Percentiles rank a stretch among this genome's conserved stretches.
Conservation (phyloP, 2,888 invertebrate species). For the Eilema depressum region DNA sequence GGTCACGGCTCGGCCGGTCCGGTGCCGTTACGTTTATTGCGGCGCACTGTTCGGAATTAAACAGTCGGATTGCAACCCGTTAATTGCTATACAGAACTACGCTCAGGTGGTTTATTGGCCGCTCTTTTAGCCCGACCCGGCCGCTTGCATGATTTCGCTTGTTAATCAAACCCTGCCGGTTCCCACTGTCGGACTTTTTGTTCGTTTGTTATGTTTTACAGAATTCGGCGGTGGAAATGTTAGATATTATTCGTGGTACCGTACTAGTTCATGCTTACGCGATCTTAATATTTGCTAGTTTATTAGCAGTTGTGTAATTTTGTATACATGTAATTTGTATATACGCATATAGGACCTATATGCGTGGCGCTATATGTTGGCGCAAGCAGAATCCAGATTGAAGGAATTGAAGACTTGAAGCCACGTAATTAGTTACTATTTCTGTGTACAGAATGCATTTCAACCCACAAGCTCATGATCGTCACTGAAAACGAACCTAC, state of each 20-base stretch:
- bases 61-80: constrained; percentile 80
- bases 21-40: constrained; percentile 79
- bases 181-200: constrained; percentile 19
- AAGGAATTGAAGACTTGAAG: too few species aligned
- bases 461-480: background rate
- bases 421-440: too few species aligned
- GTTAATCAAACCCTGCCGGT: constrained; percentile 40
- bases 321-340: background rate
- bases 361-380: too few species aligned
- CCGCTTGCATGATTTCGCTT: constrained; percentile 59
- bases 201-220: constrained; percentile 10
- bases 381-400: too few species aligned
- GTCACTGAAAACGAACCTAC: background rate
- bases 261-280: background rate
- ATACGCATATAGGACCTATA: too few species aligned
- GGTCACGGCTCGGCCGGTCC: constrained; percentile 59
- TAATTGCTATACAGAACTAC: constrained; percentile 82
- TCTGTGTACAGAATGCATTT: background rate
- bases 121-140: constrained; percentile 57
- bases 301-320: background rate
- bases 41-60: constrained; percentile 80
- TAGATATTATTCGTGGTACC: background rate
- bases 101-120: constrained; percentile 75
- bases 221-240: constrained; percentile 11
- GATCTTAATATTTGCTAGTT: background rate